A percentile compares a stretch with the other conserved stretches of the same genome.
These are phyloP conservation scores for Upupa epops DNA, from an alignment of 2,113 vertebrate species.

Conservation along the genomic window DNA sequence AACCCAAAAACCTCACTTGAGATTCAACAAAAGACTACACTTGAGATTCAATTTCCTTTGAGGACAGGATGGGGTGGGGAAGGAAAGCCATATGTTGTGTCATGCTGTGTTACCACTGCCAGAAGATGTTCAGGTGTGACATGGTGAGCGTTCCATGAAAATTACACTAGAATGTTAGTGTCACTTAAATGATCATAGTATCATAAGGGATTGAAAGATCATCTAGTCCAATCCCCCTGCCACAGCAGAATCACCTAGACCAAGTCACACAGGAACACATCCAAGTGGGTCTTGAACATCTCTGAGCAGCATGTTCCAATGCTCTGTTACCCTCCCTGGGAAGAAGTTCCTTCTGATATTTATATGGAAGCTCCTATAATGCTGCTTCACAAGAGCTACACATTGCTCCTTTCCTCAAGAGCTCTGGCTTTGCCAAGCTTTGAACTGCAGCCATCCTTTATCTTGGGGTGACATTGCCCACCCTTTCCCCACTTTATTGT, in stretches of 20 bases:
- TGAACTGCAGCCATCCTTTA: not conserved
- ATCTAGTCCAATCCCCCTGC: too few relatives aligned
- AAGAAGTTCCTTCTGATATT: too few relatives aligned
- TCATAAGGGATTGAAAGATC: too few relatives aligned
- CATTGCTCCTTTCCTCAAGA: not conserved
- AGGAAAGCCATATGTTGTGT: not conserved
- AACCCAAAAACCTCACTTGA: not conserved
- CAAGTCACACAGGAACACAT: too few relatives aligned
- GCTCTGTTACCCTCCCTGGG: too few relatives aligned
- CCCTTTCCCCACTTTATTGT: not conserved
- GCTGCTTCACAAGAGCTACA: not conserved
- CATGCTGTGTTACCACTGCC: not conserved
- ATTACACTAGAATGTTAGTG: not conserved
- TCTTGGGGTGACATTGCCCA: not conserved
- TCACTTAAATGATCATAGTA: not conserved
- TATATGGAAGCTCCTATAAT: too few relatives aligned
- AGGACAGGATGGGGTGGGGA: not conserved
- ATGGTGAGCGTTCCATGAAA: not conserved
- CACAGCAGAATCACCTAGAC: too few relatives aligned
- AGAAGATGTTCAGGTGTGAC: not conserved
- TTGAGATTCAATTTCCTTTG: not conserved
- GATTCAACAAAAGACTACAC: not conserved
- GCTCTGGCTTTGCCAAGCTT: not conserved
- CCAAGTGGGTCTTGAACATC: too few relatives aligned
- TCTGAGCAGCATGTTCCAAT: too few relatives aligned